Evolutionary conservation across 2,797 vertebrate species (phyloP).

Genomic region (Synanceia verrucosa): DNA sequence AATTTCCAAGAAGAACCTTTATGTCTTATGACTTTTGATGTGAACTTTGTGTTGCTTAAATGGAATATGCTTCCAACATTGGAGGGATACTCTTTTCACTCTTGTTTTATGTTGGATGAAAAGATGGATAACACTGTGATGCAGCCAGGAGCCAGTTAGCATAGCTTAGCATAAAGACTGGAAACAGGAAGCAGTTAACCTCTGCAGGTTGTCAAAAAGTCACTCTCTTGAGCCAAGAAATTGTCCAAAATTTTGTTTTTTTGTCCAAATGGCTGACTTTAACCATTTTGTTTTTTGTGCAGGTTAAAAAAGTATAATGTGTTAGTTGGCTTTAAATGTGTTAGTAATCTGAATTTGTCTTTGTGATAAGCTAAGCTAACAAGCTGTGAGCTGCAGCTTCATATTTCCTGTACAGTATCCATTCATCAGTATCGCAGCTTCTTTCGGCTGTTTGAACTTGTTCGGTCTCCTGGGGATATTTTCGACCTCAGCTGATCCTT

Average conservation of each 20-base stretch:
- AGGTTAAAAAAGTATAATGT: neutral
- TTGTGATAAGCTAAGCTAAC: conserved; percentile 2
- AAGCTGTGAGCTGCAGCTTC: neutral
- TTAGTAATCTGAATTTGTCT: neutral
- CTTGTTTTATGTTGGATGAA: neutral
- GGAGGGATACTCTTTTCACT: neutral
- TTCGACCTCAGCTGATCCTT: conserved; percentile 14
- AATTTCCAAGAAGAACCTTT: neutral
- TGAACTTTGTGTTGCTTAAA: neutral
- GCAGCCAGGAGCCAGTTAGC: neutral
- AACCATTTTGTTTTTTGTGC: too few species aligned
- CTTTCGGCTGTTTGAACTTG: conserved; percentile 4
- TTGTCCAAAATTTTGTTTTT: neutral
- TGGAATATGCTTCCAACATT: neutral
- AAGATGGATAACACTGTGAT: neutral
- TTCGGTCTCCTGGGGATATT: neutral
- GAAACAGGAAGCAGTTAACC: neutral
- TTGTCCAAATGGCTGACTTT: too few species aligned
- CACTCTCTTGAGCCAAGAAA: neutral
- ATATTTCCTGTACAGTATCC: neutral
- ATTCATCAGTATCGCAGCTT: neutral
- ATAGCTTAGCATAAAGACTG: neutral
- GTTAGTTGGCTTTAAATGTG: neutral
- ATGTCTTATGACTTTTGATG: neutral
- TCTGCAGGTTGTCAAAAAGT: neutral